Evolutionary conservation across 2,113 vertebrate species (phyloP).

Genomic region (Corythaixoides concolor): DNA sequence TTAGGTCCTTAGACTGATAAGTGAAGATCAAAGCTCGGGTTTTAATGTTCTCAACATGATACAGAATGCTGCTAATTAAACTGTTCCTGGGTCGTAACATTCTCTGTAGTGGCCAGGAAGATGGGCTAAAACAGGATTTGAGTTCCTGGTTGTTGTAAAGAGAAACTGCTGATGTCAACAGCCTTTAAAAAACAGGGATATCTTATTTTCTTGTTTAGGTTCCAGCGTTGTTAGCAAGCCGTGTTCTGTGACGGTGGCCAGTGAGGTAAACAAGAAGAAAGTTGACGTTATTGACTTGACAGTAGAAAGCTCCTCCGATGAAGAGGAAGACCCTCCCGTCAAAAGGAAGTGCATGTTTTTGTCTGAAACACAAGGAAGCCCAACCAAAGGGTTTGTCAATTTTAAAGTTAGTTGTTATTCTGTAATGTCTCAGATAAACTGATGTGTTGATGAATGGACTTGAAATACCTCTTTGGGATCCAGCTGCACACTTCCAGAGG

Average conservation of each 20-base stretch:
- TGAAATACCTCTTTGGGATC: not conserved
- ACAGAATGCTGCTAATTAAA: not conserved
- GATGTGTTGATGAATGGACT: not conserved
- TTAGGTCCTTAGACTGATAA: not conserved
- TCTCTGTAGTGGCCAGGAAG: not conserved
- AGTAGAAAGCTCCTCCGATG: conserved; percentile 90
- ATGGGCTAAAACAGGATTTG: not conserved
- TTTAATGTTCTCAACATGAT: fast-evolving
- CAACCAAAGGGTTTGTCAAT: conserved; percentile 87
- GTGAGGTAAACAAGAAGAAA: conserved; percentile 85
- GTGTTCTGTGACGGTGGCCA: conserved; percentile 70
- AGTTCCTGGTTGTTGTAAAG: not conserved
- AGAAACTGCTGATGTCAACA: not conserved
- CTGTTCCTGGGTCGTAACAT: not conserved
- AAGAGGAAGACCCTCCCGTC: conserved; percentile 81
- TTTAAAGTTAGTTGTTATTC: conserved; percentile 59
- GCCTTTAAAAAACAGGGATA: not conserved
- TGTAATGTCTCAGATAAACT: conserved; percentile 14
- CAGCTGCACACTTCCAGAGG: not conserved
- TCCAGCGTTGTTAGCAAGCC: conserved; percentile 79
- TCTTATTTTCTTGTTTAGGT: conserved; percentile 59
- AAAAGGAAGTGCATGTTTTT: conserved; percentile 92
- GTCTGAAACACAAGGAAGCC: conserved; percentile 84
- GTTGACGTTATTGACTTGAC: conserved; percentile 95
- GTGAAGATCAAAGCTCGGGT: not conserved